These are phyloP conservation scores for Tetrapedia diversipes DNA, from an alignment of 2,888 invertebrate species.

Conservation along the genomic window DNA sequence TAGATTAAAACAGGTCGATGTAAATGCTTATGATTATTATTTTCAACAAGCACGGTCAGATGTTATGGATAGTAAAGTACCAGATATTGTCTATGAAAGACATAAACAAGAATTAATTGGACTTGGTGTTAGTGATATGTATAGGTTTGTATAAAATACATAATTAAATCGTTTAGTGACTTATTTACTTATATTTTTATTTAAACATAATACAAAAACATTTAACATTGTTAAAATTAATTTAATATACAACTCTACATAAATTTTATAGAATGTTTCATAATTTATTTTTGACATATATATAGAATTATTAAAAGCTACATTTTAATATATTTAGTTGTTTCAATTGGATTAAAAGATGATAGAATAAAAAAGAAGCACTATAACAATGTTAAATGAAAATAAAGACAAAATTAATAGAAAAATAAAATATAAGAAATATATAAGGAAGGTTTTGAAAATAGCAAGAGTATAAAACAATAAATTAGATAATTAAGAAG, in stretches of 20 bases:
- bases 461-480: no score
- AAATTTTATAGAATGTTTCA: neutral
- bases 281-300: neutral
- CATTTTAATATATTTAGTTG: neutral
- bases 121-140: constrained; percentile 94
- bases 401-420: no score
- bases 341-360: no score
- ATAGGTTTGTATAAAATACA: constrained; percentile 75
- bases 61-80: constrained; percentile 90
- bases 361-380: no score
- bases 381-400: no score
- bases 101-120: constrained; percentile 91
- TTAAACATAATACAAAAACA: neutral
- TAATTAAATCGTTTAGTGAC: constrained; percentile 5
- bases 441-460: no score
- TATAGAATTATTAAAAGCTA: neutral
- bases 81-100: constrained; percentile 91
- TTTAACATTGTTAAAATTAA: neutral
- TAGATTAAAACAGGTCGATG: constrained; percentile 87
- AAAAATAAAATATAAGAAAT: no score
- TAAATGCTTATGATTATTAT: constrained; percentile 91
- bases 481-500: no score
- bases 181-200: constrained; percentile 5
- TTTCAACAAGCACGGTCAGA: constrained; percentile 93
- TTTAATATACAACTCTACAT: neutral